These are phyloP conservation scores for Eulithis prunata DNA, from an alignment of 2,888 invertebrate species.

Conservation along the genomic window DNA sequence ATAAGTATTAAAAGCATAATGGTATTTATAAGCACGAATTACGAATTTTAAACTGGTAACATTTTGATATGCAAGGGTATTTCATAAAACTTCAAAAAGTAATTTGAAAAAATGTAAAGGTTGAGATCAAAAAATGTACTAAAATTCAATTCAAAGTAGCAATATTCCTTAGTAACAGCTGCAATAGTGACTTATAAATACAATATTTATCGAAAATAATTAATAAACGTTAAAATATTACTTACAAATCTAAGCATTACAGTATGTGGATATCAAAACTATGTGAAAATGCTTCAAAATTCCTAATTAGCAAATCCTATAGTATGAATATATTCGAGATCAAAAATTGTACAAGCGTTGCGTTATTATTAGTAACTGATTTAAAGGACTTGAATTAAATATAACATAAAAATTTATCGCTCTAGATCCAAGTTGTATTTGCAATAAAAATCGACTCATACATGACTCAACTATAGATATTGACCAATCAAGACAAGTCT, in stretches of 20 bases:
- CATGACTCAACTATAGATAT: too few species aligned
- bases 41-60: conserved; percentile 24
- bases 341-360: conserved; percentile 61
- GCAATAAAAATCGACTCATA: too few species aligned
- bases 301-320: conserved; percentile 28
- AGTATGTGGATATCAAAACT: conserved; percentile 43
- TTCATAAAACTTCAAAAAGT: conserved; percentile 10
- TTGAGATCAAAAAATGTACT: conserved; percentile 19
- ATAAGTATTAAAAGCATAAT: conserved; percentile 17
- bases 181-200: conserved; percentile 12
- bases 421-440: too few species aligned
- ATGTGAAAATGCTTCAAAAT: conserved; percentile 37
- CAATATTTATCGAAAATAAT: conserved; percentile 31
- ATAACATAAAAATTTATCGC: background rate
- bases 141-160: background rate
- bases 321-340: conserved; percentile 46
- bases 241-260: conserved; percentile 34
- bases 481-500: too few species aligned
- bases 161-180: background rate
- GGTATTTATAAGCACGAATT: conserved; percentile 33
- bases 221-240: conserved; percentile 20
- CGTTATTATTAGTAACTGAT: conserved; percentile 48
- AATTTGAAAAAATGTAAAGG: too few species aligned
- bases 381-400: conserved; percentile 2
- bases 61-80: conserved; percentile 37